These are phyloP conservation scores for Alauda arvensis DNA, from an alignment of 2,797 vertebrate genomes.

Conservation along the genomic window DNA sequence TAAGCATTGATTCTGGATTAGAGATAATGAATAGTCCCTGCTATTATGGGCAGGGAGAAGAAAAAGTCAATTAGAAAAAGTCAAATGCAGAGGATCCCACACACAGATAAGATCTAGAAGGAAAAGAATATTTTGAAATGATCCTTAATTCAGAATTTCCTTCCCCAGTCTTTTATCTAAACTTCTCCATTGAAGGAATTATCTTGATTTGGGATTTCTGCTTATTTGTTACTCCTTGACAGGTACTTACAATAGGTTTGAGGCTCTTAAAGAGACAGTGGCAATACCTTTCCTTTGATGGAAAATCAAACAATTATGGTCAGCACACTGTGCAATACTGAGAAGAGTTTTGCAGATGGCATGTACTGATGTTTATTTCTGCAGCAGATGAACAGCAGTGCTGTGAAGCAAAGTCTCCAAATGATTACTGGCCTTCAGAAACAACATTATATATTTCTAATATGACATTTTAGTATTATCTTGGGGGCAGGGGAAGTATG, in stretches of 20 bases:
- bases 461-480: background rate
- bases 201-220: background rate
- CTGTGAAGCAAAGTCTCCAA: background rate
- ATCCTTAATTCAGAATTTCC: background rate
- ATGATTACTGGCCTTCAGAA: background rate
- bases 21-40: background rate
- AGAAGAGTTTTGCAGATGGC: background rate
- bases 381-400: background rate
- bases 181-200: background rate
- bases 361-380: background rate
- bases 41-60: background rate
- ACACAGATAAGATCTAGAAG: background rate
- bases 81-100: background rate
- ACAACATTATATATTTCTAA: background rate
- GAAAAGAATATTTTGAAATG: background rate
- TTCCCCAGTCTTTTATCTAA: background rate
- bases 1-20: background rate
- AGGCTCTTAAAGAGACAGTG: background rate
- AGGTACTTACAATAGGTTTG: background rate
- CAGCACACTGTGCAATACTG: background rate
- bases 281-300: background rate
- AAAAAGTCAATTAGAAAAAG: background rate
- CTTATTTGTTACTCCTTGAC: background rate
- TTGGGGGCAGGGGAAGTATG: rapidly evolving
- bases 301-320: background rate